These are phyloP conservation scores for Rhinolophus sinicus DNA, from an alignment of 2,113 vertebrate genomes.

Conservation along the genomic window DNA sequence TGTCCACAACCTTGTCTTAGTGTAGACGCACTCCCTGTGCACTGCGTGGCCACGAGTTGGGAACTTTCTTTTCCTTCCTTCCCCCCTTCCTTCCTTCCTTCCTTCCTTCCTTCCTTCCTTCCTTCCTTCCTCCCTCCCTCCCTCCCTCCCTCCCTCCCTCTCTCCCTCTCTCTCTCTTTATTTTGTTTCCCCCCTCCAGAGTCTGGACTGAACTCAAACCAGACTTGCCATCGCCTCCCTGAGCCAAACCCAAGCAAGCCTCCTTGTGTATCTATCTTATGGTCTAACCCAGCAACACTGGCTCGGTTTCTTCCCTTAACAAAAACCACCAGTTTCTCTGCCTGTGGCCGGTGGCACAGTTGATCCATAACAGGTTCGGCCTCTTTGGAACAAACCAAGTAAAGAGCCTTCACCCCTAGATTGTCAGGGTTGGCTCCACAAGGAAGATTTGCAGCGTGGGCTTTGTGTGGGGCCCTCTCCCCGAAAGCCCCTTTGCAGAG, in stretches of 20 bases:
- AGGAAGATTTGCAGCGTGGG: not conserved
- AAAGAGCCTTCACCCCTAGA: not conserved
- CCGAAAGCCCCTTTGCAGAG: not conserved
- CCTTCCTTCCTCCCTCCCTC: no score
- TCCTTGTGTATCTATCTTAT: not conserved
- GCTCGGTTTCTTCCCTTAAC: not conserved
- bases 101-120: no score
- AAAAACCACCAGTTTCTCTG: not conserved
- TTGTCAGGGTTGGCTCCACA: not conserved
- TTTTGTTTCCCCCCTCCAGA: not conserved
- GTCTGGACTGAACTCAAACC: conserved; percentile 39
- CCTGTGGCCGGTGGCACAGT: not conserved
- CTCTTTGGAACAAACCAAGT: not conserved
- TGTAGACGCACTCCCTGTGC: not conserved
- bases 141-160: no score
- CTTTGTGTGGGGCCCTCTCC: not conserved
- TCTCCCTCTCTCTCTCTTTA: not conserved
- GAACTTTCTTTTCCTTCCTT: not conserved
- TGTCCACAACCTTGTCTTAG: not conserved
- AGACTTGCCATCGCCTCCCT: not conserved
- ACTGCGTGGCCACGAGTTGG: not conserved
- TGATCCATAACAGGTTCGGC: not conserved
- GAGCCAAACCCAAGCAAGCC: not conserved
- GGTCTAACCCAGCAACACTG: not conserved
- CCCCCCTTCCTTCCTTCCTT: no score